Base-by-base conservation (phyloP, 2,888 invertebrate species). In the Tipula confusa region DNA sequence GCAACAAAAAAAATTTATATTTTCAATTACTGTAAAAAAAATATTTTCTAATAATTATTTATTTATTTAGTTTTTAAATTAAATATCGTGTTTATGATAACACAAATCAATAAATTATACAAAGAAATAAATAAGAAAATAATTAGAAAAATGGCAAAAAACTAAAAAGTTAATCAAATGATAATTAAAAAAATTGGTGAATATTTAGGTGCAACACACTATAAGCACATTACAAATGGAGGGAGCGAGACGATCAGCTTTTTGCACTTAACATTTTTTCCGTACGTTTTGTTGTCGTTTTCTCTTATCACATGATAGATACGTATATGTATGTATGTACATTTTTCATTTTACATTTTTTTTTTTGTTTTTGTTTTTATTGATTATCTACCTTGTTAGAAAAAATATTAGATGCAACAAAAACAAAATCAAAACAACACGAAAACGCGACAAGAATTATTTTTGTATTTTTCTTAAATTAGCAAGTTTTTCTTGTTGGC, bases 1-100 rank as follows among this genome's bases (percentile, higher is more conserved):
- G 64, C 64, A 64, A 64, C 24, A 64, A 7, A 64, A 64, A 24
- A 64, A 0, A 24, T 24, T 24, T 64, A 24, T 38, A 4, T 13
- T 64, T 64, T 64, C 64, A 64, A 64, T 64, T 64, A 64, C 64
- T 64, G 64, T 64, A 64, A 64, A 64, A 64, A n/a, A 64, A 24
- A 9, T 64, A 64, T 64, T 64, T 64, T 64, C 64, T 64, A 64
- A 64, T 64, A 43, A 43, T 43, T 43, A 43, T 64, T 64, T 64
- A 64, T 64, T 24, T 64, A 64, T 18, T 64, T 24, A 7, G 18
- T 64, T 9, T 64, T 24, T 64, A 64, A 64, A 64, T 64, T 64
- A 64, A 64, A 64, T 64, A 64, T 64, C 64, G 24, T 64, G 24
- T 64, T 64, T 64, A 64, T 64, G 24, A 64, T 24, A 64, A 64